Evolutionary conservation across 2,888 invertebrate species (phyloP), one percentile per base, ranked within the genome.

Genomic region (Trichopoda pennipes): DNA sequence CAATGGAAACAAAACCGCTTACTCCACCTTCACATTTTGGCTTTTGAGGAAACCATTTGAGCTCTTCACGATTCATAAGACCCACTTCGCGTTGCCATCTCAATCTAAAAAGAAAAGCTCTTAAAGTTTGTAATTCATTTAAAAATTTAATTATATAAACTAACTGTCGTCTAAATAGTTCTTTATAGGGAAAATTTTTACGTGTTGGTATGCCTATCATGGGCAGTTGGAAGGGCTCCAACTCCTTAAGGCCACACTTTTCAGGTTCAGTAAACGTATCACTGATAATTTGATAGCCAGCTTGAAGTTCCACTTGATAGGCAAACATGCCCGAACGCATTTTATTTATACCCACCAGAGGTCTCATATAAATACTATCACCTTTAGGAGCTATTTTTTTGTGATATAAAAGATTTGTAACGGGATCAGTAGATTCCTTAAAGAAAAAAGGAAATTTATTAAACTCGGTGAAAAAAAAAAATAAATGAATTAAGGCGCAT

Each of bases 81-180:
- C 94, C 93, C 74, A 91, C 91, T 88, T 94, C 94, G 51, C 93
- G 92, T 86, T 93, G 93, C 93, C 93, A 93, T 0, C 93, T 92
- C 76, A 94, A 84, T 85, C 94, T 93, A 85, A 3, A 84, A 79
- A 55, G 6, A 44, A 35, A 7, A 58, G 17, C 16, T 2, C 10
- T 44, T 16, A 63, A 44, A 53, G 0, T 17, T 19, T 8, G 1
- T 35, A 60, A 3, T 55, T 9, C 7, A 19, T 14, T 6, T 17
- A 32, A 16, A n/a, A 16, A 61, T 21, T 47, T 66, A 19, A 21
- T 16, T 23, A 17, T 3, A 16, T 8, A 14, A 42, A 42, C 44
- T 28, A 16, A 90, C 90, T 89, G 89, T 28, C 90, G 84, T 21
- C 90, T 87, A 58, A 93, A 90, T 16, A 94, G 91, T 63, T 94